Base-by-base conservation (phyloP, 2,797 vertebrate genomes). In the Vireo griseus region DNA sequence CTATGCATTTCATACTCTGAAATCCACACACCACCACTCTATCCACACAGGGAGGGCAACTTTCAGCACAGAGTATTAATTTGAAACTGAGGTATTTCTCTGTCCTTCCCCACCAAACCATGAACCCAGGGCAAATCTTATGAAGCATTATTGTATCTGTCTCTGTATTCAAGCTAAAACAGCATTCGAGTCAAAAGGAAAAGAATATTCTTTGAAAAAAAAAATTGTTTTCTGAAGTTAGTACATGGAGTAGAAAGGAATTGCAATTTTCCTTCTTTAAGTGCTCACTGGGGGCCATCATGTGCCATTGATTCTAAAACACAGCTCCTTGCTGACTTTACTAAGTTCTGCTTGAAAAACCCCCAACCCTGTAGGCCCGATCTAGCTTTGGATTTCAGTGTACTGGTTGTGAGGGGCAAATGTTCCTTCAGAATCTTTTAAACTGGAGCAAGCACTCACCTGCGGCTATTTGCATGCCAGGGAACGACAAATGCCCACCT, bases 291-390 rank as follows among this genome's bases (percentile, higher is more conserved):
- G 73, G 87, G 86, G 69, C 61, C 51, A 80, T 91, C 81, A 75
- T 20, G n/a, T 86, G 51, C 47, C 80, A 75, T 37, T 73, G 82
- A 83, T 92, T 95, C 92, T 83, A 88, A 97, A 94, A 68, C 88
- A 88, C 55, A 77, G 61, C 35, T 91, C 52, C 66, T 86, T 59
- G 57, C 72, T 77, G 85, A 86, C 65, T 95, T 90, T 58, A 86
- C 59, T 63, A 37, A 94, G 47, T 74, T 88, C 29, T 91, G 48
- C 69, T 90, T 76, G 16, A 78, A 90, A 86, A 61, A 21, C 0
- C 0, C 17, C 25, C n/a, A 51, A 40, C 8, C 21, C 33, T 57
- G 13, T 72, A 93, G 91, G 94, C 91, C 92, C 3, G 0, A 55
- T 72, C n/a, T 39, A 44, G 92, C 39, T 80, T 68, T 68, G 25